Conservation (phyloP, 2,888 invertebrate genomes). For the Thecophora atra region DNA sequence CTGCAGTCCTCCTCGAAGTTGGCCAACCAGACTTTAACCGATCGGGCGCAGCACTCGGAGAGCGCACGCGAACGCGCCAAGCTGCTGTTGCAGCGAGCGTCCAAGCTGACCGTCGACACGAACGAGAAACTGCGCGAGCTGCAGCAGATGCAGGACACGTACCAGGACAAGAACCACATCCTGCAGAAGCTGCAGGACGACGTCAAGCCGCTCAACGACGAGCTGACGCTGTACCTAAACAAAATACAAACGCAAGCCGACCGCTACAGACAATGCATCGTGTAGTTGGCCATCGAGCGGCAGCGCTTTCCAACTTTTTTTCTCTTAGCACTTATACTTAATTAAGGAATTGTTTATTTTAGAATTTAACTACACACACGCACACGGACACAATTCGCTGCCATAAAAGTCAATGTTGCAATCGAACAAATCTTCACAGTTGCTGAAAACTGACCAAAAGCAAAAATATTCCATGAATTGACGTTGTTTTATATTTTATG, state of each 20-base stretch:
- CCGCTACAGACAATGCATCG: conserved; percentile 71
- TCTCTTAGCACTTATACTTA: conserved; percentile 40
- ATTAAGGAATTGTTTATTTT: conserved; percentile 29
- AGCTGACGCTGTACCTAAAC: conserved; percentile 72
- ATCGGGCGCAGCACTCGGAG: conserved; percentile 79
- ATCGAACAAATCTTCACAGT: conserved; percentile 40
- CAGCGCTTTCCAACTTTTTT: conserved; percentile 13
- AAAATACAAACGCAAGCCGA: conserved; percentile 72
- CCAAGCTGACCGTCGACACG: conserved; percentile 82
- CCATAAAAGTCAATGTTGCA: conserved; percentile 36
- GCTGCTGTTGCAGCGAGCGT: conserved; percentile 79
- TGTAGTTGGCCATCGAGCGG: conserved; percentile 35
- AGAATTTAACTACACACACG: conserved; percentile 15
- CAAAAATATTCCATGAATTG: conserved; percentile 21
- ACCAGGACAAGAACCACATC: conserved; percentile 70
- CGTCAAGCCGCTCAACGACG: conserved; percentile 71
- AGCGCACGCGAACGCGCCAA: conserved; percentile 83
- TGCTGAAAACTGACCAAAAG: conserved; percentile 20
- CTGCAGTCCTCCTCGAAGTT: conserved; percentile 71
- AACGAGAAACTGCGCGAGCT: conserved; percentile 78
- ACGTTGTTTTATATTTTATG: conserved; percentile 41
- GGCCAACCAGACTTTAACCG: conserved; percentile 77
- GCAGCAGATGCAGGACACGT: conserved; percentile 70
- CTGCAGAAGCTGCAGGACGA: conserved; percentile 70
- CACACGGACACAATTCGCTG: conserved; percentile 19